Evolutionary conservation across 2,113 vertebrate species (phyloP).

Genomic region (Agelaius tricolor): DNA sequence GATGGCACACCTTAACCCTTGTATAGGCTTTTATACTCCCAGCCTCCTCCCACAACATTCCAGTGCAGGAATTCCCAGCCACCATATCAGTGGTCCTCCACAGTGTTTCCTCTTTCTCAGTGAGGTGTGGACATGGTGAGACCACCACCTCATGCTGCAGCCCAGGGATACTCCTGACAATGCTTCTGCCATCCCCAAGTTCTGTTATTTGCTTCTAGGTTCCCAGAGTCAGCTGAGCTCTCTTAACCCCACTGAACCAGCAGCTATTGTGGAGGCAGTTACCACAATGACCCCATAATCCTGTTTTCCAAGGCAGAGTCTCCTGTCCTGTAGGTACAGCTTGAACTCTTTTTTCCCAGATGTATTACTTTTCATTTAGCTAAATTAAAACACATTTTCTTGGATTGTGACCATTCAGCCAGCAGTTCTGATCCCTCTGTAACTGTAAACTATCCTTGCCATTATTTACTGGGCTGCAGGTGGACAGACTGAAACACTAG

Average conservation of each 20-base stretch:
- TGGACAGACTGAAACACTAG: conserved; percentile 56
- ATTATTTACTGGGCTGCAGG: conserved; percentile 63
- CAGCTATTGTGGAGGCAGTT: background rate
- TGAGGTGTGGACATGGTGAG: background rate
- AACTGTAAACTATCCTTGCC: conserved; percentile 57
- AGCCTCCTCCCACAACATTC: background rate
- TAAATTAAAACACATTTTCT: conserved; percentile 68
- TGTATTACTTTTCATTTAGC: conserved; percentile 63
- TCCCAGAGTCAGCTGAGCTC: background rate
- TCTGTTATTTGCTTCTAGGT: background rate
- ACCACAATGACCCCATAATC: conserved; percentile 18
- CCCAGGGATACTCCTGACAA: background rate
- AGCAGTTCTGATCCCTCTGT: conserved; percentile 47
- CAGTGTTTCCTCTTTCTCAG: background rate
- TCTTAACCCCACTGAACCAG: background rate
- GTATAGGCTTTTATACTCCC: background rate
- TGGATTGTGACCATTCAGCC: conserved; percentile 32
- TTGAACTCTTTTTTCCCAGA: conserved; percentile 52
- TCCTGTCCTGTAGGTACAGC: conserved; percentile 27
- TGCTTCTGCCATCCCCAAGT: background rate
- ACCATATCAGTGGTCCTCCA: background rate
- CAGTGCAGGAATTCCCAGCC: background rate
- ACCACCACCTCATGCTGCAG: background rate
- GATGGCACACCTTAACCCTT: background rate
- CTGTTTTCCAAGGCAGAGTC: conserved; percentile 28